These are phyloP conservation scores for Lampris megalopsis DNA, from an alignment of 2,113 vertebrate species.

Conservation along the genomic window DNA sequence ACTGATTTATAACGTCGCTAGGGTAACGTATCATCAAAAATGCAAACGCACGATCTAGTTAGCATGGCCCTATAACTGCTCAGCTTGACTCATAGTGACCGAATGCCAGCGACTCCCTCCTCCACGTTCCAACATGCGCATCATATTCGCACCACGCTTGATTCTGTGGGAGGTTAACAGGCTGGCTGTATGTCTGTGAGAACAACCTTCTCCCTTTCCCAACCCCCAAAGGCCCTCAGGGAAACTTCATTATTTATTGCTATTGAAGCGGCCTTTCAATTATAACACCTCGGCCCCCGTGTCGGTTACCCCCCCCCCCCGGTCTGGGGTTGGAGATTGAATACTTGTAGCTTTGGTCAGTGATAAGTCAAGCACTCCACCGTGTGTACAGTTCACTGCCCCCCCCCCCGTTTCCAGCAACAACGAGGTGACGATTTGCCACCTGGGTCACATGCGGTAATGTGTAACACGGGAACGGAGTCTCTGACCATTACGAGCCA, in stretches of 20 bases:
- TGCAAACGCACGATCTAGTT: neutral
- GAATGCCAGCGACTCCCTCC: slow-evolving; percentile 32
- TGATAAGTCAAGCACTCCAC: slow-evolving; percentile 51
- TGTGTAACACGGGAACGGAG: slow-evolving; percentile 29
- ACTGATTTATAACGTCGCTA: neutral
- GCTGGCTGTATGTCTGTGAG: slow-evolving; percentile 44
- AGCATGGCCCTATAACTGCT: slow-evolving; percentile 19
- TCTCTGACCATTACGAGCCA: slow-evolving; percentile 41
- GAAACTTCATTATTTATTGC: slow-evolving; percentile 73
- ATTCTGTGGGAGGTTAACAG: slow-evolving; percentile 64
- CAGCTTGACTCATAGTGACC: slow-evolving; percentile 55
- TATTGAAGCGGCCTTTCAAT: slow-evolving; percentile 73
- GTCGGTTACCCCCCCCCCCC: slow-evolving; percentile 44
- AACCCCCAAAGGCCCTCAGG: slow-evolving; percentile 54
- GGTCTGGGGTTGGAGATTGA: slow-evolving; percentile 51
- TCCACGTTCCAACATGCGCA: slow-evolving; percentile 39
- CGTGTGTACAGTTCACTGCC: slow-evolving; percentile 49
- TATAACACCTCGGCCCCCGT: slow-evolving; percentile 60
- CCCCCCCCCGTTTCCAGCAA: neutral
- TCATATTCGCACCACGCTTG: slow-evolving; percentile 56
- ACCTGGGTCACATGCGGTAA: slow-evolving; percentile 14
- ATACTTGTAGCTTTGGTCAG: slow-evolving; percentile 49
- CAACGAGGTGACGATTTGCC: slow-evolving; percentile 55
- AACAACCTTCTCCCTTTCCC: slow-evolving; percentile 46
- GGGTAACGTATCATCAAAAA: slow-evolving; percentile 1